Evolutionary conservation across 2,888 invertebrate genomes (phyloP).

Genomic region (Gastrophysa polygoni): DNA sequence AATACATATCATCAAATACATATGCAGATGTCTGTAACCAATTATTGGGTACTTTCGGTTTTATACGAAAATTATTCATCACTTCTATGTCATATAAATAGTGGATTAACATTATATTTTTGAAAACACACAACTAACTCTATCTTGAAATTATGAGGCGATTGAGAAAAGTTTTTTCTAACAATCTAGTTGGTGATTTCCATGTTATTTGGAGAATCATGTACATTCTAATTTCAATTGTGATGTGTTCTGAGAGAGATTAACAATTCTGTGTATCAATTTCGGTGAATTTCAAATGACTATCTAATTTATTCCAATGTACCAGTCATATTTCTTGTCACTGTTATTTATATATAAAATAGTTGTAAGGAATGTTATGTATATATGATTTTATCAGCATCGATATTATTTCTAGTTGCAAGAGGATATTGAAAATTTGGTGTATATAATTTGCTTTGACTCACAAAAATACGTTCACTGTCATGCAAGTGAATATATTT

Average conservation of each 20-base stretch:
- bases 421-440: conserved; percentile 42
- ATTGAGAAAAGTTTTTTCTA: no score
- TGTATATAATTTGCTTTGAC: conserved; percentile 38
- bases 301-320: conserved; percentile 28
- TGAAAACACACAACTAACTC: no score
- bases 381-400: conserved; percentile 33
- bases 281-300: conserved; percentile 27
- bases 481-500: conserved; percentile 24
- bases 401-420: conserved; percentile 39
- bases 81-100: no score
- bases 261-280: background rate
- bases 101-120: no score
- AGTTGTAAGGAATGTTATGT: conserved; percentile 34
- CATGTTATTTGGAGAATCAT: no score
- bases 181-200: no score
- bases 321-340: conserved; percentile 42
- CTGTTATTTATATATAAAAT: conserved; percentile 39
- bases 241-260: background rate
- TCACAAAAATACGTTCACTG: conserved; percentile 34
- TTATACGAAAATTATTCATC: no score
- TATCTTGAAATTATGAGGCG: no score
- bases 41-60: no score
- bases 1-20: no score
- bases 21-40: no score
- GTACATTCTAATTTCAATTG: background rate